These are phyloP conservation scores for Brachionus rubens DNA, from an alignment of 1,140 invertebrate genomes.

Conservation along the genomic window DNA sequence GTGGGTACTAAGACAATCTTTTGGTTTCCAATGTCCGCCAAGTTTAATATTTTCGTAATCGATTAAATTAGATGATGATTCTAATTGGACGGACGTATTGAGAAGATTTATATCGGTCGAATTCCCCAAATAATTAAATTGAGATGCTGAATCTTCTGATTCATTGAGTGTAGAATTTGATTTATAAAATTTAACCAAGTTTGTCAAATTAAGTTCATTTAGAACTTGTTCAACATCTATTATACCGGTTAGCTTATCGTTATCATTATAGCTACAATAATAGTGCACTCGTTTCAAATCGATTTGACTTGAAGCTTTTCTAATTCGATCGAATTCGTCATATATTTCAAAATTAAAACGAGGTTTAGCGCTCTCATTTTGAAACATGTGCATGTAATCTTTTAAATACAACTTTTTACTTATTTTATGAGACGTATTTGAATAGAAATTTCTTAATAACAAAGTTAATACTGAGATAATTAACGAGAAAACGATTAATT, in stretches of 20 bases:
- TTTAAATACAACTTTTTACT: constrained; percentile 15
- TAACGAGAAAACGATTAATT: background rate
- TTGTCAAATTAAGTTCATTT: background rate
- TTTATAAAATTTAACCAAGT: constrained; percentile 16
- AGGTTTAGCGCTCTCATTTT: background rate
- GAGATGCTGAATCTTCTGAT: background rate
- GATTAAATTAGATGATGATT: background rate
- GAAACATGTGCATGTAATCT: background rate
- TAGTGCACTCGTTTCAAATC: background rate
- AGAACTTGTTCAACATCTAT: constrained; percentile 7
- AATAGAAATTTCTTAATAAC: background rate
- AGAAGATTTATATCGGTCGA: background rate
- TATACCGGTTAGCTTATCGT: background rate
- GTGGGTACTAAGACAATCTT: constrained; percentile 50
- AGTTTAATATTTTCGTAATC: constrained; percentile 13
- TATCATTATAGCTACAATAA: background rate
- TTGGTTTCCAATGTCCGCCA: constrained; percentile 51
- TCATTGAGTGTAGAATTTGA: background rate
- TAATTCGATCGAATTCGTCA: background rate
- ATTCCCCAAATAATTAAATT: background rate
- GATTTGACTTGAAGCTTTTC: background rate
- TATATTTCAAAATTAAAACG: background rate
- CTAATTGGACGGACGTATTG: background rate
- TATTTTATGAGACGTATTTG: background rate
- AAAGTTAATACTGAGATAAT: background rate